These are phyloP conservation scores for Promerops cafer DNA, from an alignment of 2,113 vertebrate genomes.

Conservation along the genomic window DNA sequence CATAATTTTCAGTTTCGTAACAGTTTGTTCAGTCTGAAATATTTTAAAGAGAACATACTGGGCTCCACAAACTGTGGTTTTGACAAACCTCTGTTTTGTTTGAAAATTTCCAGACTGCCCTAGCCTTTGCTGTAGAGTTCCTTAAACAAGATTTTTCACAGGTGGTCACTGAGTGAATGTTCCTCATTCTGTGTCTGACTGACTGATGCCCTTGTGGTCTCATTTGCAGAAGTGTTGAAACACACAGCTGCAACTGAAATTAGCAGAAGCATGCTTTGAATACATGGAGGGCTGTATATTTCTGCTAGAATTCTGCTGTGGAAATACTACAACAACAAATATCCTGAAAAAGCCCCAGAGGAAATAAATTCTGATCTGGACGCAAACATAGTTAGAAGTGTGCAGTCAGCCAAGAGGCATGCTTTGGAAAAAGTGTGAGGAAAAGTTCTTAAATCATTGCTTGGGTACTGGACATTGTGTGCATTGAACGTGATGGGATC, in stretches of 20 bases:
- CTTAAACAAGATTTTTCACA: slow-evolving; percentile 9
- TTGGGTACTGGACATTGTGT: not conserved
- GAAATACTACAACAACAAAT: not conserved
- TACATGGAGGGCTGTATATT: not conserved
- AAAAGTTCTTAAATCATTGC: not conserved
- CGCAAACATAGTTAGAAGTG: not conserved
- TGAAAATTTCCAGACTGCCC: slow-evolving; percentile 6
- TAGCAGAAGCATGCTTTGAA: not conserved
- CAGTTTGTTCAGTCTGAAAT: not conserved
- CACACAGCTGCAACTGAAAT: slow-evolving; percentile 3
- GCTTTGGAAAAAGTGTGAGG: not conserved
- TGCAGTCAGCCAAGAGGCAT: not conserved
- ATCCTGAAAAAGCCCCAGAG: not conserved
- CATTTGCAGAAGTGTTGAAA: slow-evolving; percentile 47
- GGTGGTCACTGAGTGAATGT: not conserved
- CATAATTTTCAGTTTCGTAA: not conserved
- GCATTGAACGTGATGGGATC: not conserved
- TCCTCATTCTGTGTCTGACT: slow-evolving; percentile 32
- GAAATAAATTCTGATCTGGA: not conserved
- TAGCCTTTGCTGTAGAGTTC: not conserved
- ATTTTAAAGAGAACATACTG: not conserved
- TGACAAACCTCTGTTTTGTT: not conserved
- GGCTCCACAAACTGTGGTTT: not conserved
- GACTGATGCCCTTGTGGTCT: not conserved
- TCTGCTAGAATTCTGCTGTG: not conserved